Percentiles rank a stretch among this genome's conserved stretches.
Evolutionary conservation across 2,797 vertebrate genomes (phyloP).

Genomic region (Acanthiza pusilla): DNA sequence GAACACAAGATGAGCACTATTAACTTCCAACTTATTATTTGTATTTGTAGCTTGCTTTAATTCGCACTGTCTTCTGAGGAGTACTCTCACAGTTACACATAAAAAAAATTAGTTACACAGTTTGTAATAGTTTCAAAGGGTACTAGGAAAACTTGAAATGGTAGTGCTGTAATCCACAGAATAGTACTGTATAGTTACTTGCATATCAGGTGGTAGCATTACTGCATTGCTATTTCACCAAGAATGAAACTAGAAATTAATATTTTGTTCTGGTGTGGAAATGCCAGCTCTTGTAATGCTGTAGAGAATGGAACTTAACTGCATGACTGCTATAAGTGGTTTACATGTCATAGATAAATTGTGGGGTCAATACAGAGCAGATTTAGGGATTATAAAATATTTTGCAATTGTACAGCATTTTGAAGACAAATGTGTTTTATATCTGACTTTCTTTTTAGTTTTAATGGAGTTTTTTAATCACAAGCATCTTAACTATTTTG

Average conservation of each 20-base stretch:
- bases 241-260: slow-evolving; percentile 45
- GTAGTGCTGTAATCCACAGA: neutral
- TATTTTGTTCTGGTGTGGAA: slow-evolving; percentile 35
- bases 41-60: neutral
- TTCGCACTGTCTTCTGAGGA: neutral
- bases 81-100: neutral
- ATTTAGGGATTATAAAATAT: slow-evolving; percentile 25
- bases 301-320: slow-evolving; percentile 63
- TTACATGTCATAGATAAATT: slow-evolving; percentile 47
- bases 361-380: slow-evolving; percentile 23
- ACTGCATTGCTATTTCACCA: slow-evolving; percentile 38
- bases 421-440: neutral
- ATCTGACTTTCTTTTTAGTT: neutral
- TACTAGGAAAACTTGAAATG: neutral
- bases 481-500: neutral
- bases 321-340: neutral
- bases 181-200: neutral
- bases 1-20: neutral
- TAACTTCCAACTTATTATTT: neutral
- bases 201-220: neutral
- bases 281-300: neutral
- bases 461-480: neutral
- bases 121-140: neutral
- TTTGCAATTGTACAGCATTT: slow-evolving; percentile 34
- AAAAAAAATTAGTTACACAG: neutral